Evolutionary conservation across 2,888 invertebrate species (phyloP), one percentile per base, ranked within the genome.

Genomic region (Phoronis australis): DNA sequence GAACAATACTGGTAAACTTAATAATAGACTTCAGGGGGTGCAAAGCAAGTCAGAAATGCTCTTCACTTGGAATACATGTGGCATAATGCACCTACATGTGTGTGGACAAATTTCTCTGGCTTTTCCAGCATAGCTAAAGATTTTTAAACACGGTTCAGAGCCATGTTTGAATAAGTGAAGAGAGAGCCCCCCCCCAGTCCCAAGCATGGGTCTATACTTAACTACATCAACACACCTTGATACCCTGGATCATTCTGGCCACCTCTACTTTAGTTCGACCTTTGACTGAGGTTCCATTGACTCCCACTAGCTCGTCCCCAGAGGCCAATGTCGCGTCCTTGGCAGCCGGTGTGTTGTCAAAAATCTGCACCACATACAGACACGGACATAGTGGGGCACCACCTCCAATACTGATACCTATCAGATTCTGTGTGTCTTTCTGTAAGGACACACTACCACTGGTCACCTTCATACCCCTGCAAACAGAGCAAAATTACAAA

Each of bases 241-340:
- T 85, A 1, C 89, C 82, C 76, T 99, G 97, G 65, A 99, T 99
- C 89, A 97, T 89, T 77, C 95, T 91, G n/a, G 99, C 99, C 2
- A 99, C 99, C 79, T 97, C 95, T 0, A 92, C 90, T 80, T 99
- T 99, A 1, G 93, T 94, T 78, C 93, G 91, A 4, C 96, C 96
- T 73, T 95, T 96, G 0, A 97, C 94, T 0, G 88, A 85, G 54
- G 87, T 85, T 0, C 88, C 88, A 73, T 94, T 95, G 1, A 99
- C 90, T 0, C 92, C 93, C 1, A 95, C 87, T 51, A 99, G 80
- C 76, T 99, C 99, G 78, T 99, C 99, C 0, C 99, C 99, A 49
- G 95, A 66, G 71, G 95, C 92, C 4, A 99, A 78, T 0, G 93
- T 93, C 0, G 92, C 96, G 71, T 99, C 96, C 63, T 84, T 83